These are phyloP conservation scores for Pitta sordida DNA, from an alignment of 2,113 vertebrate species.

Conservation along the genomic window DNA sequence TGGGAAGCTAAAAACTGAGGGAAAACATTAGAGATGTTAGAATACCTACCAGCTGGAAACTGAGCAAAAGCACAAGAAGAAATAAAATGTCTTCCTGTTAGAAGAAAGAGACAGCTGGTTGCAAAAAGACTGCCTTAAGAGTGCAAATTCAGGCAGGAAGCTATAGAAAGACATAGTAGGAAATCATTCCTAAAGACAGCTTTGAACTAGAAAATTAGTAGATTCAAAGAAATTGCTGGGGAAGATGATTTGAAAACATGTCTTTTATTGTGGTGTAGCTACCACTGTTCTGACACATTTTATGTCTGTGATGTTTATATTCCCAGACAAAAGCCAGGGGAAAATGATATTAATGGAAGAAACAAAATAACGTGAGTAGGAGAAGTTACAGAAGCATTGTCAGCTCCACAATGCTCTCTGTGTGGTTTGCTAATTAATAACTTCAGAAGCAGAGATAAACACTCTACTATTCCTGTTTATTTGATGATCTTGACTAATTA, in stretches of 20 bases:
- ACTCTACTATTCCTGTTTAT: slow-evolving; percentile 33
- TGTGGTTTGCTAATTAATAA: slow-evolving; percentile 20
- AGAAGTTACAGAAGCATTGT: not conserved
- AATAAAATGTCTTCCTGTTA: slow-evolving; percentile 51
- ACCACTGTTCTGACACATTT: not conserved
- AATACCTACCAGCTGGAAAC: slow-evolving; percentile 61
- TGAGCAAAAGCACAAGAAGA: slow-evolving; percentile 35
- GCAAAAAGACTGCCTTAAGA: slow-evolving; percentile 26
- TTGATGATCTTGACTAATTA: slow-evolving; percentile 41
- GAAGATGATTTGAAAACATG: not conserved
- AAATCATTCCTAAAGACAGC: not conserved
- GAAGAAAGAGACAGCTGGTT: slow-evolving; percentile 45
- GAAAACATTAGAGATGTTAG: slow-evolving; percentile 56
- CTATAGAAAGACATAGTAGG: not conserved
- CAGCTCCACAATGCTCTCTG: not conserved
- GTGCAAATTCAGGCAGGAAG: not conserved
- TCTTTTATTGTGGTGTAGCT: not conserved
- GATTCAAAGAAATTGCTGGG: not conserved
- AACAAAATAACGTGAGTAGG: not conserved
- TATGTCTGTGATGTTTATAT: not conserved
- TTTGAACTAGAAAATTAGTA: not conserved
- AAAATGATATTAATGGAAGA: not conserved
- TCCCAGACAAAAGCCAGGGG: not conserved
- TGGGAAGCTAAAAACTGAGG: slow-evolving; percentile 40
- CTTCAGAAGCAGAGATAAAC: slow-evolving; percentile 37